Evolutionary conservation across 2,888 invertebrate species (phyloP).

Genomic region (Limnephilus auricula): DNA sequence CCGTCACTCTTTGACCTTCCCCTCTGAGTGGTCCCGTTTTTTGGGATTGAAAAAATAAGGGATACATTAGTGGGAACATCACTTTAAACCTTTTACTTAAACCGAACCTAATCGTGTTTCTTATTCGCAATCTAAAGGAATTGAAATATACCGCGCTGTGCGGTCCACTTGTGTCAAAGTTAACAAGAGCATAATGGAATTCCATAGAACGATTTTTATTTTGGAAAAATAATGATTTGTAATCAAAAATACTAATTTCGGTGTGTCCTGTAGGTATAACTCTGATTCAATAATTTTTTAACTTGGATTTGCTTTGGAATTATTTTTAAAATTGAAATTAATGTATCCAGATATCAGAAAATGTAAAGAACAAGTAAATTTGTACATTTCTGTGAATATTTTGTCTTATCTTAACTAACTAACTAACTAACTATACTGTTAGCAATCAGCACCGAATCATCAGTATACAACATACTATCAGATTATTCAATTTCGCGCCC

Average conservation of each 20-base stretch:
- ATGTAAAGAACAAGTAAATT: too few relatives aligned
- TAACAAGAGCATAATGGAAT: not conserved
- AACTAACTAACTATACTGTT: too few relatives aligned
- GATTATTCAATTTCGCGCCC: too few relatives aligned
- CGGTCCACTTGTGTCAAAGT: not conserved
- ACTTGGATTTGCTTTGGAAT: not conserved
- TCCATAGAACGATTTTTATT: not conserved
- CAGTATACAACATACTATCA: too few relatives aligned
- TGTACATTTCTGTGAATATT: too few relatives aligned
- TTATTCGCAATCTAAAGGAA: constrained; percentile 23
- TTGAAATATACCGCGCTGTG: not conserved
- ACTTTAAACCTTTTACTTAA: constrained; percentile 39
- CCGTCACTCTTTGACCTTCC: constrained; percentile 41
- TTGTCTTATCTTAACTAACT: too few relatives aligned
- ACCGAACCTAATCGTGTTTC: not conserved
- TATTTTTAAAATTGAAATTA: too few relatives aligned
- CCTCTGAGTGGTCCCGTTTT: constrained; percentile 43
- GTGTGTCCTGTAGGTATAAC: not conserved
- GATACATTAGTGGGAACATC: constrained; percentile 42
- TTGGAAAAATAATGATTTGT: not conserved
- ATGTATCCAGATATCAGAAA: too few relatives aligned
- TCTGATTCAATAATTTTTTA: not conserved
- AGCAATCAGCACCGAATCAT: too few relatives aligned
- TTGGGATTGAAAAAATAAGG: constrained; percentile 45
- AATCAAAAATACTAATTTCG: not conserved